A percentile compares a stretch with the other conserved stretches of the same genome.
Evolutionary conservation across 2,113 vertebrate species (phyloP).

Genomic region (Psephotus haematonotus): DNA sequence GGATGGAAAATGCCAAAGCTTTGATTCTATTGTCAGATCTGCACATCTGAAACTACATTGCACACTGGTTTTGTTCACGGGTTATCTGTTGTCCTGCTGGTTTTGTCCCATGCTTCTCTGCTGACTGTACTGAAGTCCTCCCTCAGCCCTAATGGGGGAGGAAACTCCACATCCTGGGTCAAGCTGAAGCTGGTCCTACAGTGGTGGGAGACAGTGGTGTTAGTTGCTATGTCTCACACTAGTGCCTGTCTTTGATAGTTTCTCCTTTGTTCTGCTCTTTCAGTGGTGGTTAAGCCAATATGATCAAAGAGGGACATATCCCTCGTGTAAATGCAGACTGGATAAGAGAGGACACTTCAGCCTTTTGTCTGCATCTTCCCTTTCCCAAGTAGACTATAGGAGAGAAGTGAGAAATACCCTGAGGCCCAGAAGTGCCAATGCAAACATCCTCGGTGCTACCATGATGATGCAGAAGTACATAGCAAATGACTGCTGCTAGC

Average conservation of each 20-base stretch:
- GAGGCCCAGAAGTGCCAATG: background rate
- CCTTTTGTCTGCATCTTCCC: background rate
- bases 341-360: background rate
- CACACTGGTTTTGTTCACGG: background rate
- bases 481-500: background rate
- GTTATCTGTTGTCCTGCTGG: background rate
- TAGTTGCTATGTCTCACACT: background rate
- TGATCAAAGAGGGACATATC: background rate
- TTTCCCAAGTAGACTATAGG: background rate
- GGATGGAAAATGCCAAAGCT: background rate
- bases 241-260: background rate
- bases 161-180: background rate
- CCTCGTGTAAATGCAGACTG: background rate
- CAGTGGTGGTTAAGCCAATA: background rate
- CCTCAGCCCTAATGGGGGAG: background rate
- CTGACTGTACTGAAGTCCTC: background rate
- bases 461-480: background rate
- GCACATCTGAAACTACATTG: background rate
- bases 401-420: background rate
- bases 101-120: background rate
- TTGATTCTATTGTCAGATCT: background rate
- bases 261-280: background rate
- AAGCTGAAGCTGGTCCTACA: background rate
- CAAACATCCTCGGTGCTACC: background rate
- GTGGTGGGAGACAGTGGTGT: background rate